Base-by-base conservation (phyloP, 2,113 vertebrate species). In the Anhinga rufa region DNA sequence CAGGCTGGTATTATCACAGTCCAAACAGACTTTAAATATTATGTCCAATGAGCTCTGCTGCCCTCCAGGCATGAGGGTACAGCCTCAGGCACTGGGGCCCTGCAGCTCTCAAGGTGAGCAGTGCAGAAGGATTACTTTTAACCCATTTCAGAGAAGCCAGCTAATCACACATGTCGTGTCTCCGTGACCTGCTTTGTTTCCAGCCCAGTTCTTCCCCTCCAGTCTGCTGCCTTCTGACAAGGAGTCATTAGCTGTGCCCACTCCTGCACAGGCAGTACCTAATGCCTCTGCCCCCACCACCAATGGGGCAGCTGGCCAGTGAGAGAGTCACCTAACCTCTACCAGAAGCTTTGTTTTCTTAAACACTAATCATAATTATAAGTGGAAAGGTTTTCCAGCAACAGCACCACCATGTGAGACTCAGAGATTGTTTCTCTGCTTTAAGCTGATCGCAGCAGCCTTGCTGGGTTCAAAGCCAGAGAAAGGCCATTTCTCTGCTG, bases 141-240 rank as follows among this genome's bases (percentile, higher is more conserved):
- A 84, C 54, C 71, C 52, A 70, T 88, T 76, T 24, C 13, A 31
- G 12, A 32, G 52, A 42, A 57, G 76, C 7, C 51, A 10, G 34
- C 44, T 81, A 40, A 79, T 70, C 85, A 19, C 40, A 19, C 6
- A 3, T 9, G 38, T 74, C 5, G 4, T 9, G 38, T 74, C 83
- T 77, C 66, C n/a, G 51, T 19, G 40, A 92, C 93, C 90, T 62
- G 93, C 68, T 97, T 93, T 86, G 74, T 75, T 54, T 54, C 57
- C 77, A 82, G 76, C 55, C 61, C 85, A 14, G n/a, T 24, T 64
- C 48, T 62, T 32, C 22, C 65, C 26, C 44, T 84, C 72, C 42
- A 13, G 49, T 65, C 78, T 25, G 44, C 44, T 68, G 36, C 68
- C 91, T 91, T 81, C 83, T 32, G 52, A 81, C 17, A 5, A 70